These are phyloP conservation scores for Ferrisia virgata DNA, from an alignment of 2,888 invertebrate genomes.

Conservation along the genomic window DNA sequence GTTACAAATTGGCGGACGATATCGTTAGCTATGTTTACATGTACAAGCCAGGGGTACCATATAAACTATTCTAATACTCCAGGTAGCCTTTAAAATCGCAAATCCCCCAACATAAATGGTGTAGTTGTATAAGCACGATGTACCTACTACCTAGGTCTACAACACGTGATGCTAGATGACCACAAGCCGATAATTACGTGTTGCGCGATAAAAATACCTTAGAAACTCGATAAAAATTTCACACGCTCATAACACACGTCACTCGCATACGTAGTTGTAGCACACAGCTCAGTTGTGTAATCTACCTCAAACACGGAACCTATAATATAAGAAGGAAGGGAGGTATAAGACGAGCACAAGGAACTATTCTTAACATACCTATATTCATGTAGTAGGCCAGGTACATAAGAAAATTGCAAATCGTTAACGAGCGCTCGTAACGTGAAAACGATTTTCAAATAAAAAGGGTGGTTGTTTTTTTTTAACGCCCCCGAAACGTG, in stretches of 20 bases:
- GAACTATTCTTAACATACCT: neutral
- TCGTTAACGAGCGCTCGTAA: conserved; percentile 4
- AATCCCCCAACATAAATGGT: neutral
- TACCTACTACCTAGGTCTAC: neutral
- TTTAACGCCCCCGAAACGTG: neutral
- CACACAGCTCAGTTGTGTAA: neutral
- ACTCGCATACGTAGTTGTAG: no score
- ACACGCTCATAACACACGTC: conserved; percentile 2
- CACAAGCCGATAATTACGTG: neutral
- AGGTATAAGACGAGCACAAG: no score
- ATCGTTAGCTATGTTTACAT: neutral
- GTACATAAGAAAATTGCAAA: neutral
- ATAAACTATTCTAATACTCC: neutral
- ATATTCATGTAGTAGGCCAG: no score
- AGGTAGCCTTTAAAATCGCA: conserved; percentile 1
- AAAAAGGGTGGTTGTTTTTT: neutral
- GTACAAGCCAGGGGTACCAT: neutral
- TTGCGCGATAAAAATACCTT: conserved; percentile 5
- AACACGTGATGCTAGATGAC: neutral
- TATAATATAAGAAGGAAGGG: no score
- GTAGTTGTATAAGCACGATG: neutral
- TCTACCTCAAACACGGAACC: neutral
- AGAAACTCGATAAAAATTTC: conserved; percentile 11
- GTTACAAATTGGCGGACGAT: neutral
- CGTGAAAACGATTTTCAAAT: conserved; percentile 6